Conservation (phyloP, 2,888 invertebrate species). For the Xiphydria camelus region DNA sequence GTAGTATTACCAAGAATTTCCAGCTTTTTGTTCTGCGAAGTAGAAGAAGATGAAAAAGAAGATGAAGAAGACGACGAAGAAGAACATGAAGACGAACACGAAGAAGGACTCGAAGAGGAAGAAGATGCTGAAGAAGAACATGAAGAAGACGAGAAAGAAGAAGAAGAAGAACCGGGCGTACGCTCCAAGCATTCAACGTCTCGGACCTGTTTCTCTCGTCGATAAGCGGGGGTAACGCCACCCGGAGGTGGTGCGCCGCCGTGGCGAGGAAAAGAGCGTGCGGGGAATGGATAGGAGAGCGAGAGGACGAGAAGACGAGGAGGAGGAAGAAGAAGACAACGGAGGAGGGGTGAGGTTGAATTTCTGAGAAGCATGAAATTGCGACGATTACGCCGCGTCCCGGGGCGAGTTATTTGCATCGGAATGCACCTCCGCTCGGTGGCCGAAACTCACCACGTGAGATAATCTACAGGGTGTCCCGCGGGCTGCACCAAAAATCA, state of each 20-base stretch:
- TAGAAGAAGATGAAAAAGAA: not conserved
- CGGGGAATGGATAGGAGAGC: slow-evolving; percentile 3
- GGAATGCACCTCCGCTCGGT: slow-evolving; percentile 49
- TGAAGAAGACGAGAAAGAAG: too few relatives aligned
- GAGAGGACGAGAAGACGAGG: slow-evolving; percentile 12
- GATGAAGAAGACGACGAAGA: slow-evolving; percentile 8
- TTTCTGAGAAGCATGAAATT: slow-evolving; percentile 56
- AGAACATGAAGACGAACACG: slow-evolving; percentile 5
- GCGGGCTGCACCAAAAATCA: slow-evolving; percentile 33
- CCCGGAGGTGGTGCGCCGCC: too few relatives aligned
- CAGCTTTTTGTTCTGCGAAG: not conserved
- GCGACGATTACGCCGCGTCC: slow-evolving; percentile 50
- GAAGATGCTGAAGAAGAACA: too few relatives aligned
- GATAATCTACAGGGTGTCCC: slow-evolving; percentile 45
- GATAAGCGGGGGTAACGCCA: too few relatives aligned
- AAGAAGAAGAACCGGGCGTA: too few relatives aligned
- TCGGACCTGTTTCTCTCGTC: not conserved
- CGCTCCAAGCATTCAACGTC: too few relatives aligned
- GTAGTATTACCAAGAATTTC: not conserved
- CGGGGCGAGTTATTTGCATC: slow-evolving; percentile 53
- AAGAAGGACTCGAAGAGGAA: slow-evolving; percentile 5
- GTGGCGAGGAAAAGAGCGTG: not conserved
- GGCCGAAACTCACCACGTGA: slow-evolving; percentile 48
- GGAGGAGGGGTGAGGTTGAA: slow-evolving; percentile 30
- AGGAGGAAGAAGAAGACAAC: slow-evolving; percentile 1